Conservation (phyloP, 2,888 invertebrate species). For the Portevinia maculata region DNA sequence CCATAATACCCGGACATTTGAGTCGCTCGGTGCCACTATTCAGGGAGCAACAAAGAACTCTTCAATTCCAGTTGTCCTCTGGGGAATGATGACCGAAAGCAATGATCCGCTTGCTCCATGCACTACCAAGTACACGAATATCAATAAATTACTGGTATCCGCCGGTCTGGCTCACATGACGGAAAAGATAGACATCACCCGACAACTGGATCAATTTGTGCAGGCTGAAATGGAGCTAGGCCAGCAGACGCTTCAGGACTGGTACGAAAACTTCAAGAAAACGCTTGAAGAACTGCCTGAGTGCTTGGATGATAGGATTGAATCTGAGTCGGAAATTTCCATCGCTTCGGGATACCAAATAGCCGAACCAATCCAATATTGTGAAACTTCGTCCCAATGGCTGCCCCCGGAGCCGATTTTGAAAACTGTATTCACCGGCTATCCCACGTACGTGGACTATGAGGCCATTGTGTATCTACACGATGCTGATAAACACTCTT, state of each 20-base stretch:
- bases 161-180: slow-evolving; percentile 85
- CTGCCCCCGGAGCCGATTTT: slow-evolving; percentile 84
- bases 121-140: slow-evolving; percentile 85
- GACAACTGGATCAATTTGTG: slow-evolving; percentile 75
- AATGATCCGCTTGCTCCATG: slow-evolving; percentile 88
- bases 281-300: slow-evolving; percentile 77
- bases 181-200: slow-evolving; percentile 78
- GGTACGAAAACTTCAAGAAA: slow-evolving; percentile 72
- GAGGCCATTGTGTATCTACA: slow-evolving; percentile 83
- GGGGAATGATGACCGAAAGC: slow-evolving; percentile 85
- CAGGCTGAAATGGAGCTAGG: slow-evolving; percentile 74
- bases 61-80: slow-evolving; percentile 86
- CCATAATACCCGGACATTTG: slow-evolving; percentile 84
- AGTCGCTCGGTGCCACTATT: slow-evolving; percentile 78
- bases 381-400: slow-evolving; percentile 84
- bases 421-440: slow-evolving; percentile 84
- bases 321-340: slow-evolving; percentile 55
- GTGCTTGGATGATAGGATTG: slow-evolving; percentile 31
- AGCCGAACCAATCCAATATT: slow-evolving; percentile 61
- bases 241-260: slow-evolving; percentile 76
- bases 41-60: slow-evolving; percentile 77
- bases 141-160: slow-evolving; percentile 87
- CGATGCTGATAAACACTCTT: slow-evolving; percentile 77
- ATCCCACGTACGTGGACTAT: slow-evolving; percentile 86
- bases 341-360: slow-evolving; percentile 22